These are phyloP conservation scores for Sebastes nivosus DNA, from an alignment of 2,797 vertebrate genomes.

Conservation along the genomic window DNA sequence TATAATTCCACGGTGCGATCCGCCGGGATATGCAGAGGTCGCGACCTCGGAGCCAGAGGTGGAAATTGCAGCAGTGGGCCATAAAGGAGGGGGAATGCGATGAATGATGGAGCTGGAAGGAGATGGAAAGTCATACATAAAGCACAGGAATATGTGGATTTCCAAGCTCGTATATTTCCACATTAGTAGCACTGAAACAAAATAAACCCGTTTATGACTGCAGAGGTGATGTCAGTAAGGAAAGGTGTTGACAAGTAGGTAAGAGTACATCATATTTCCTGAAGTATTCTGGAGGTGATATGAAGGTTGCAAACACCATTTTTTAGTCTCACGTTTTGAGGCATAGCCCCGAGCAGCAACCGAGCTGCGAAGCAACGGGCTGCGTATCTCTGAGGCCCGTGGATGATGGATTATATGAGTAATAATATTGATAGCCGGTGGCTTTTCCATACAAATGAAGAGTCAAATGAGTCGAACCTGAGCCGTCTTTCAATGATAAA, in stretches of 20 bases:
- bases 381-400: slow-evolving; percentile 33
- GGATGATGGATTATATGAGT: slow-evolving; percentile 61
- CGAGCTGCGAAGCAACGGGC: slow-evolving; percentile 25
- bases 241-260: neutral
- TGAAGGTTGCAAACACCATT: slow-evolving; percentile 49
- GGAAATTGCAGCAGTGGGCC: slow-evolving; percentile 59
- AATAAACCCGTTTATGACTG: neutral
- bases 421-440: slow-evolving; percentile 62
- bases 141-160: neutral
- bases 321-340: slow-evolving; percentile 41
- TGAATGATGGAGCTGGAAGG: slow-evolving; percentile 27
- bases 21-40: slow-evolving; percentile 27
- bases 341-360: slow-evolving; percentile 28
- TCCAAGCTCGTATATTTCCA: neutral
- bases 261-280: neutral
- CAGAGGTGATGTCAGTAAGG: neutral
- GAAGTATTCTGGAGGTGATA: slow-evolving; percentile 26
- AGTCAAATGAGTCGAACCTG: slow-evolving; percentile 58
- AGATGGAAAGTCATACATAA: slow-evolving; percentile 27
- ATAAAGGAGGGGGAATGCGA: slow-evolving; percentile 17
- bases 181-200: neutral
- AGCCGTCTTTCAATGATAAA: slow-evolving; percentile 38
- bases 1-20: slow-evolving; percentile 66
- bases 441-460: slow-evolving; percentile 58
- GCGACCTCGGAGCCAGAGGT: slow-evolving; percentile 59